phyloP scores from a whole-genome alignment of 2,888 invertebrate species.

The Chirona hameri region DNA sequence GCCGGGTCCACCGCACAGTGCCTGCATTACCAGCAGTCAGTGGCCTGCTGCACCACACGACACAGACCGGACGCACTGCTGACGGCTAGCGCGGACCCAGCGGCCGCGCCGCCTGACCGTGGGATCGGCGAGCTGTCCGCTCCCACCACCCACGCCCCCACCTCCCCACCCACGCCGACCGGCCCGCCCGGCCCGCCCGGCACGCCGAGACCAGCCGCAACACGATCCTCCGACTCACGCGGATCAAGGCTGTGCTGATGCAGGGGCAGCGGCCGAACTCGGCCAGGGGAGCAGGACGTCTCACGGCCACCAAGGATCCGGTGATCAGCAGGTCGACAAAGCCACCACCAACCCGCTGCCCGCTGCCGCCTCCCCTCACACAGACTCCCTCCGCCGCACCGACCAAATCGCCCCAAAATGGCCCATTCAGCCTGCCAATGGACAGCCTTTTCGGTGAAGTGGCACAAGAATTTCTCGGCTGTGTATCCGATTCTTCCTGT shows the following conservation, averaged over 20 bases:
- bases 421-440: background rate
- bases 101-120: background rate
- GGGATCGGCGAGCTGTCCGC: background rate
- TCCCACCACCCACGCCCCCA: background rate
- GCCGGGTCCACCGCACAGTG: no score
- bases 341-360: no score
- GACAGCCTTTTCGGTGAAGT: background rate
- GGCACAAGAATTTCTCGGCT: slow-evolving; percentile 23
- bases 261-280: no score
- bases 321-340: no score
- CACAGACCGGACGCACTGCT: background rate
- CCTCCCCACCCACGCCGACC: background rate
- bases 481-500: slow-evolving; percentile 1
- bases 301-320: background rate
- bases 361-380: background rate
- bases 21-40: no score
- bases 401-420: background rate
- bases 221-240: no score
- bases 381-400: background rate
- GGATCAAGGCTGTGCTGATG: no score
- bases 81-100: background rate
- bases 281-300: background rate
- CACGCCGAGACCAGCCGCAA: no score
- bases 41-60: background rate
- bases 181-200: no score